Conservation (phyloP, 2,888 invertebrate species). For the Pseudococcus viburni region DNA sequence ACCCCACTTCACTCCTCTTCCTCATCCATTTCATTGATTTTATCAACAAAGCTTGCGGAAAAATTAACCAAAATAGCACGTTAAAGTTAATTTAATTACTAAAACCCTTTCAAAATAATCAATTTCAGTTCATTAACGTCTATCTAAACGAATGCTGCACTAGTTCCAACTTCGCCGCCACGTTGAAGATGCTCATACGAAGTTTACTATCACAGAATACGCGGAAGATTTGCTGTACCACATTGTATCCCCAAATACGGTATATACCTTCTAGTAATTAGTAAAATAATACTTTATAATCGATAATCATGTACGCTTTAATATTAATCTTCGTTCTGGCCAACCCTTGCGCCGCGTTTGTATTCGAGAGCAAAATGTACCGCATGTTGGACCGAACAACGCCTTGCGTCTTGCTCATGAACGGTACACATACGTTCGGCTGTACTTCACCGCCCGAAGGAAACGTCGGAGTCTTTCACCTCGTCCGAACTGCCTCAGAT, state of each 20-base stretch:
- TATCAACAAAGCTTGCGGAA: no score
- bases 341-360: background rate
- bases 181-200: slow-evolving; percentile 20
- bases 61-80: background rate
- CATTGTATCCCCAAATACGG: slow-evolving; percentile 55
- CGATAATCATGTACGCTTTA: background rate
- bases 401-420: slow-evolving; percentile 90
- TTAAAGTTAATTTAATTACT: background rate
- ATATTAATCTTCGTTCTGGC: background rate
- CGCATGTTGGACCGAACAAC: slow-evolving; percentile 79
- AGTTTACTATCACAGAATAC: background rate
- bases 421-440: slow-evolving; percentile 95
- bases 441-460: slow-evolving; percentile 75
- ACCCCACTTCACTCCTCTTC: no score
- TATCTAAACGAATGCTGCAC: background rate
- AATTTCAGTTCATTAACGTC: background rate
- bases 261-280: slow-evolving; percentile 25
- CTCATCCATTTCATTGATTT: no score
- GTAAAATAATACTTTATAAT: background rate
- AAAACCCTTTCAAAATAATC: background rate
- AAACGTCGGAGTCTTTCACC: slow-evolving; percentile 73
- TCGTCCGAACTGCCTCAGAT: slow-evolving; percentile 87
- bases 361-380: slow-evolving; percentile 87
- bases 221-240: slow-evolving; percentile 10
- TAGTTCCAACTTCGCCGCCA: background rate